Evolutionary conservation across 2,888 invertebrate genomes (phyloP).

Genomic region (Galerucella pusilla): DNA sequence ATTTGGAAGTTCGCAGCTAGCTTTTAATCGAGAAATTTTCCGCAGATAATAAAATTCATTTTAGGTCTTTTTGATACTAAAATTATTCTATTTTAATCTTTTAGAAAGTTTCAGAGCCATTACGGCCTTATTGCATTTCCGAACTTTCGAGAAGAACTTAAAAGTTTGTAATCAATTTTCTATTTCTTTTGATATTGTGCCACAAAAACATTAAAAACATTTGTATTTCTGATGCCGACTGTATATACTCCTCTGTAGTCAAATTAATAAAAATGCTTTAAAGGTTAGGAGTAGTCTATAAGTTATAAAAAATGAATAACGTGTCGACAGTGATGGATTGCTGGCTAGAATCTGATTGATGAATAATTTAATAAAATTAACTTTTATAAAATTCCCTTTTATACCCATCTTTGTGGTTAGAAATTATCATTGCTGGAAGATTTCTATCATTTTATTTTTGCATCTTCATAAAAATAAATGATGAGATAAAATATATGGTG

Average conservation of each 20-base stretch:
- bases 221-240: background rate
- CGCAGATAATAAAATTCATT: slow-evolving; percentile 1
- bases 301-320: slow-evolving; percentile 52
- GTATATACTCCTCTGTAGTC: background rate
- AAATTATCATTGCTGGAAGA: too few relatives aligned
- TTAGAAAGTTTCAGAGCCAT: background rate
- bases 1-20: background rate
- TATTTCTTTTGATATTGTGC: background rate
- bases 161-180: background rate
- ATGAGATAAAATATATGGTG: slow-evolving; percentile 11
- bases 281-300: slow-evolving; percentile 54
- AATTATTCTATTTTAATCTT: slow-evolving; percentile 12
- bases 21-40: background rate
- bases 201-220: background rate
- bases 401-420: too few relatives aligned
- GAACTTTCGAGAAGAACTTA: slow-evolving; percentile 1
- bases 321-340: slow-evolving; percentile 51
- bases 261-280: slow-evolving; percentile 24
- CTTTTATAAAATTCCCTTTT: background rate
- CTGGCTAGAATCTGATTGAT: slow-evolving; percentile 49
- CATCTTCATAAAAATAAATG: background rate
- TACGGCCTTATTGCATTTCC: slow-evolving; percentile 6
- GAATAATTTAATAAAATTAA: background rate
- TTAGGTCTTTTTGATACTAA: background rate
- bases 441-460: too few relatives aligned